Percentiles rank a stretch among this genome's conserved stretches.
Evolutionary conservation across 2,113 vertebrate genomes (phyloP).

Genomic region (Myiagra hebetior): DNA sequence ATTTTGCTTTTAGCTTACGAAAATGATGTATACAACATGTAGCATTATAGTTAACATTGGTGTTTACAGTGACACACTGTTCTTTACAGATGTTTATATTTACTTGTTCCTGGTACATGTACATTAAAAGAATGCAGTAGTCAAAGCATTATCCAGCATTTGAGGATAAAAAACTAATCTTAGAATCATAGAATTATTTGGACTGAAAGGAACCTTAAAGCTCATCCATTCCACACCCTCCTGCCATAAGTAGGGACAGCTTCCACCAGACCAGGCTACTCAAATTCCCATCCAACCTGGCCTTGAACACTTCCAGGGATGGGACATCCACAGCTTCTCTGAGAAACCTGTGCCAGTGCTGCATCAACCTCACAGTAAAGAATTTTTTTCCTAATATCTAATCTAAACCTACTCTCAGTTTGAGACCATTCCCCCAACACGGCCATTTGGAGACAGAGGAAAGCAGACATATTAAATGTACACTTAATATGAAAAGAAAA

Average conservation of each 20-base stretch:
- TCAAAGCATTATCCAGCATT: neutral
- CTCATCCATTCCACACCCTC: neutral
- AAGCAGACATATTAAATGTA: neutral
- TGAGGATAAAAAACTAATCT: neutral
- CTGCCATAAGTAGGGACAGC: rapidly evolving
- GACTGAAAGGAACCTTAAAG: neutral
- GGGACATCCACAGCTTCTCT: neutral
- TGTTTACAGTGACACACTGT: neutral
- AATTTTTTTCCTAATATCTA: neutral
- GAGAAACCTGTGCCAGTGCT: rapidly evolving
- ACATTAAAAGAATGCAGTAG: neutral
- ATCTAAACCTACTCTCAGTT: neutral
- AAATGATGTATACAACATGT: neutral
- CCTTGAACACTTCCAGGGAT: neutral
- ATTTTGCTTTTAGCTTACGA: neutral
- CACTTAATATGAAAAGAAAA: neutral
- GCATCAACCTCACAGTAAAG: neutral
- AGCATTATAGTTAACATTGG: neutral
- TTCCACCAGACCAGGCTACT: neutral
- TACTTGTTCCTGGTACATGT: neutral
- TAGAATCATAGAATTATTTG: neutral
- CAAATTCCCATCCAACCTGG: neutral
- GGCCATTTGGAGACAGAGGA: neutral
- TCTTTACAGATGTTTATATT: neutral
- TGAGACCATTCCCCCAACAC: neutral